Evolutionary conservation across 2,113 vertebrate species (phyloP).

Genomic region (Corythornis vintsioides): DNA sequence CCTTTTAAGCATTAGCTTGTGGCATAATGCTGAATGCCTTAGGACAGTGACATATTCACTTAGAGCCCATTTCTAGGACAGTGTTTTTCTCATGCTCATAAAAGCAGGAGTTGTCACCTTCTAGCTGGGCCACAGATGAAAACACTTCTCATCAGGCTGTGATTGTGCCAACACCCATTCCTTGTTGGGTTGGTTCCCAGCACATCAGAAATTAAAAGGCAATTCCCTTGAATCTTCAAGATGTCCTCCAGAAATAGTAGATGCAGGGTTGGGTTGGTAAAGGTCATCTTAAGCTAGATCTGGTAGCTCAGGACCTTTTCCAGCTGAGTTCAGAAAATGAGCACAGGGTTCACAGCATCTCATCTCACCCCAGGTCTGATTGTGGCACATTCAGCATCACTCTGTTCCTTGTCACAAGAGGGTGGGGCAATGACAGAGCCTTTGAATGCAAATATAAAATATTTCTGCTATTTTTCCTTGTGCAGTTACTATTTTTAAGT

Average conservation of each 20-base stretch:
- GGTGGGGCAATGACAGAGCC: not conserved
- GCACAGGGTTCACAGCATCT: not conserved
- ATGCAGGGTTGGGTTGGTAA: not conserved
- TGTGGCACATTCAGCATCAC: not conserved
- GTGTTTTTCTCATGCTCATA: not conserved
- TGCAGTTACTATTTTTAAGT: not conserved
- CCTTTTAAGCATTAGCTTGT: not conserved
- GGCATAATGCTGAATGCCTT: not conserved
- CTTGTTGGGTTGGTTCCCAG: not conserved
- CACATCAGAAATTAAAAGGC: not conserved
- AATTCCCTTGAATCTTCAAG: not conserved
- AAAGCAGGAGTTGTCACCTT: not conserved
- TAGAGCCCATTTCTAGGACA: not conserved
- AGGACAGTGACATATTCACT: not conserved
- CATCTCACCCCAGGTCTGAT: rapidly evolving
- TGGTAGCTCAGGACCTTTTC: not conserved
- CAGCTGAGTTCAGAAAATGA: not conserved
- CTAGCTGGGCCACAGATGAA: not conserved
- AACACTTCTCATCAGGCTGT: not conserved
- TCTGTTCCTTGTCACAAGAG: rapidly evolving
- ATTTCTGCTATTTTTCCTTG: not conserved
- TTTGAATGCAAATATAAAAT: not conserved
- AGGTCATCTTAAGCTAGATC: not conserved
- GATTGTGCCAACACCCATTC: not conserved
- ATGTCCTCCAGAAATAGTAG: not conserved